phyloP scores from a whole-genome alignment of 1,140 invertebrate species.

The Caenorhabditis briggsae region DNA sequence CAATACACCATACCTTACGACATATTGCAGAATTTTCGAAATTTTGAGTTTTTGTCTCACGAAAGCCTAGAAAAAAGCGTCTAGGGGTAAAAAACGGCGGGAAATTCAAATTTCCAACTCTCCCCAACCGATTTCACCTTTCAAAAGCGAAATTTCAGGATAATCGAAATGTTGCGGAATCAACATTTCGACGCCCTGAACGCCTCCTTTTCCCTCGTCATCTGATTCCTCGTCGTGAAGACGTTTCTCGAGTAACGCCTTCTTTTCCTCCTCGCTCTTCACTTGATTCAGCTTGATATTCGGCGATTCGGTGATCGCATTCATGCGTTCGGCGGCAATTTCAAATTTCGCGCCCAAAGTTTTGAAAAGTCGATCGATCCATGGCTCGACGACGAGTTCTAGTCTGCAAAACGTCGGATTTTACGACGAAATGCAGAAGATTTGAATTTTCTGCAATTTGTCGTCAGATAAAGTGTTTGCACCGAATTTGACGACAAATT shows the following conservation, averaged over 20 bases:
- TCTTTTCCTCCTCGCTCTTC: constrained; percentile 61
- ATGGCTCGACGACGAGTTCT: constrained; percentile 68
- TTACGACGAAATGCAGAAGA: no score
- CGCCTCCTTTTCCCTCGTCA: constrained; percentile 24
- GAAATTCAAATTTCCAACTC: background rate
- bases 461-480: no score
- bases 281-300: constrained; percentile 42
- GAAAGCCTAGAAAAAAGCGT: background rate
- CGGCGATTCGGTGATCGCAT: constrained; percentile 36
- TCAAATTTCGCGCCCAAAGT: constrained; percentile 40
- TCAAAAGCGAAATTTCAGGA: constrained; percentile 30
- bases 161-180: constrained; percentile 39
- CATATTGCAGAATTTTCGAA: background rate
- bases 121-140: background rate
- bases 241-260: constrained; percentile 47
- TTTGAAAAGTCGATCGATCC: constrained; percentile 65
- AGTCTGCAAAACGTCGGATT: constrained; percentile 61
- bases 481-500: background rate
- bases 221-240: constrained; percentile 19
- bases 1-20: background rate
- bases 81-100: no score
- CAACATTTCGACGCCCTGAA: constrained; percentile 17
- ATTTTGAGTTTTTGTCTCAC: no score
- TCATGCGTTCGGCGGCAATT: constrained; percentile 19
- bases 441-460: no score